Evolutionary conservation across 2,888 invertebrate species (phyloP), one percentile per base, ranked within the genome.

Genomic region (Willowsia nigromaculata): DNA sequence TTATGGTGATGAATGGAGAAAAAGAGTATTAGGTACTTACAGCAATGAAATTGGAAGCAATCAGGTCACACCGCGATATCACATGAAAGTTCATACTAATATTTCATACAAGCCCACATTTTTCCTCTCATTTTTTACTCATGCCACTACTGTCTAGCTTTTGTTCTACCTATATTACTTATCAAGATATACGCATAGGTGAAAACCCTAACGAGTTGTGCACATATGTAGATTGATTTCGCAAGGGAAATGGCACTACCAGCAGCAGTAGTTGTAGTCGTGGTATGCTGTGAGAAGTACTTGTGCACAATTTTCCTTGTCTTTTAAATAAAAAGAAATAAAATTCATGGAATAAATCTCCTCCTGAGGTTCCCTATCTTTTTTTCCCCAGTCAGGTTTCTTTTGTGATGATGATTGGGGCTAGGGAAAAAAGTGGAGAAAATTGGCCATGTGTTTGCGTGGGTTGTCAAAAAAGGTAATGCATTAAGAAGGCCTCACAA

Each of bases 271-370:
- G 47, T 25, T 76, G 15, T 76, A 11, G 43, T 13, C 11, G 43
- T 43, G 43, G 13, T 43, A 43, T 9, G 13, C 43, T 43, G 43
- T 43, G 43, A 9, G 2, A 5, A 50, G n/a, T 13, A 6, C n/a
- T 50, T 50, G 50, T 50, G 15, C 47, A 27, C 25, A 59, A 4
- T 1, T 25, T 27, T 27, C 5, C 37, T 65, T 59, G 30, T 22
- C 9, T 13, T 9, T 50, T 50, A 50, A 50, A 9, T 50, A 50
- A 50, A 50, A 47, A 47, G 1, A 87, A 74, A 87, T 59, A 87
- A 87, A 81, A 87, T 81, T 81, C 87, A 80, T 87, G 87, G 81
- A 87, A 87, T 87, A 87, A 87, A 87, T 87, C 81, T 56, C 27
- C 56, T 15, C 56, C 9, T 25, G 25, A 56, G 25, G 22, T 53